Conservation (phyloP, 2,797 vertebrate species). For the Siniperca undulata region DNA sequence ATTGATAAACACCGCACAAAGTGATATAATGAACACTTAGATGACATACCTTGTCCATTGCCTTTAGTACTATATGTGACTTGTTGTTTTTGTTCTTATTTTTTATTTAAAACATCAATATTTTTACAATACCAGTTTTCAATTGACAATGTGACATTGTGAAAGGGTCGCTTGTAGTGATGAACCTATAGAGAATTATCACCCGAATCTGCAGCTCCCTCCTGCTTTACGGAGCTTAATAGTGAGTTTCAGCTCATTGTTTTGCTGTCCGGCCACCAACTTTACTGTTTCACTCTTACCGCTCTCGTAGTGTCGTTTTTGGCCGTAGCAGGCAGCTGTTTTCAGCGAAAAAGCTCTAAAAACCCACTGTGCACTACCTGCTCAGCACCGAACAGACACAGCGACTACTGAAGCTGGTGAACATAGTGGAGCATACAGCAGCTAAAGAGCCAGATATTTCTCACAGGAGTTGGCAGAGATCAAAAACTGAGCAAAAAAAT, state of each 20-base stretch:
- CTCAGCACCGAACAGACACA: not conserved
- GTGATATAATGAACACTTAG: conserved; percentile 9
- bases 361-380: not conserved
- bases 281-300: not conserved
- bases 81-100: conserved; percentile 8
- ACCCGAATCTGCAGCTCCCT: not conserved
- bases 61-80: not conserved
- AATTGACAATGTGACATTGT: not conserved
- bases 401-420: not conserved
- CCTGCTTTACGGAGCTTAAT: not conserved
- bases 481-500: not conserved
- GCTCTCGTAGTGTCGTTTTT: not conserved
- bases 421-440: not conserved
- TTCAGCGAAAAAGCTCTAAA: not conserved
- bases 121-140: not conserved
- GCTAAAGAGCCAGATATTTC: not conserved
- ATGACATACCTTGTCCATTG: not conserved
- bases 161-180: not conserved
- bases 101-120: not conserved
- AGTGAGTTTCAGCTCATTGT: not conserved
- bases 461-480: not conserved
- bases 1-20: conserved; percentile 9
- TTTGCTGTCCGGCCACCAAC: not conserved
- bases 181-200: not conserved
- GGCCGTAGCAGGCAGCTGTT: not conserved